These are phyloP conservation scores for Bos javanicus DNA, from an alignment of 2,113 vertebrate species.

Conservation along the genomic window DNA sequence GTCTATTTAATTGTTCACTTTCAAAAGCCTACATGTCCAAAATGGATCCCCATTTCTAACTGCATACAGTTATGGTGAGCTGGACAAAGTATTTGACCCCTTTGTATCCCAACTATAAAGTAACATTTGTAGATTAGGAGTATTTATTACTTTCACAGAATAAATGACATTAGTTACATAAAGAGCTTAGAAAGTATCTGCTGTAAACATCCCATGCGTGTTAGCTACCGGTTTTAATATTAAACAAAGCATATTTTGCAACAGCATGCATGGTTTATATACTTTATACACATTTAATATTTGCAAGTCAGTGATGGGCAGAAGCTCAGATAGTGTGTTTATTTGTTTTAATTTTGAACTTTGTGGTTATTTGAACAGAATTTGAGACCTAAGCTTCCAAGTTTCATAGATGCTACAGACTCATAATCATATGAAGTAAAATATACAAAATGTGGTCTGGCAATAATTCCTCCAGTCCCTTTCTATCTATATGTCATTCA, in stretches of 20 bases:
- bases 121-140: not conserved
- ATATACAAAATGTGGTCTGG: not conserved
- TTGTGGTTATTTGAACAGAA: not conserved
- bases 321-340: not conserved
- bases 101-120: not conserved
- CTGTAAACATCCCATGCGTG: rapidly evolving
- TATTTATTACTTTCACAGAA: not conserved
- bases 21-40: not conserved
- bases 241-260: not conserved
- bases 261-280: not conserved
- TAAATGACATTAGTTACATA: not conserved
- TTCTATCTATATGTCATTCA: not conserved
- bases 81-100: not conserved
- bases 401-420: not conserved
- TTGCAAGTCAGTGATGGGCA: not conserved
- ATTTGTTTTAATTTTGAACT: not conserved
- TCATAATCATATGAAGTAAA: not conserved
- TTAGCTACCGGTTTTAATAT: not conserved
- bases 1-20: not conserved
- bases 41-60: not conserved
- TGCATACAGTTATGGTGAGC: not conserved
- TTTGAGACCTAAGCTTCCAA: not conserved
- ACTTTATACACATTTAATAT: not conserved
- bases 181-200: not conserved
- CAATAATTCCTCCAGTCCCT: not conserved